Conservation (phyloP, 1,140 invertebrate species). For the Belonocnema kinseyi region DNA sequence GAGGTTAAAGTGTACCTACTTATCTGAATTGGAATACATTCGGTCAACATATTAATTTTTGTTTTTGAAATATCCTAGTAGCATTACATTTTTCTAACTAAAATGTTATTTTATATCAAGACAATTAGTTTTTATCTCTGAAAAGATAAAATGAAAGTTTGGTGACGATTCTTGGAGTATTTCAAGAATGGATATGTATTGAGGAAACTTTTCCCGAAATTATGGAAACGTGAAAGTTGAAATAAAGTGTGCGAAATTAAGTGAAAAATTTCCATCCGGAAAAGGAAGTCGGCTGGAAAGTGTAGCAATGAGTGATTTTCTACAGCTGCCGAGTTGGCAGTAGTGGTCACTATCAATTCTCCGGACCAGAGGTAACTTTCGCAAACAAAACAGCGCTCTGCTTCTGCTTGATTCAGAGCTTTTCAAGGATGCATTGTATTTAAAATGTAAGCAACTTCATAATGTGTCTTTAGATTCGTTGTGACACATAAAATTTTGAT, state of each 20-base stretch:
- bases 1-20: too few species aligned
- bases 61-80: too few species aligned
- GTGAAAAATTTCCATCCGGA: constrained; percentile 6
- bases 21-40: too few species aligned
- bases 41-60: too few species aligned
- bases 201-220: too few species aligned
- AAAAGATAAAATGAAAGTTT: too few species aligned
- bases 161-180: too few species aligned
- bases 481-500: too few species aligned
- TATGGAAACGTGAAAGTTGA: neutral
- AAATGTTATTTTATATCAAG: too few species aligned
- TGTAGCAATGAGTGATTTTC: constrained; percentile 5
- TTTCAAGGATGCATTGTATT: neutral
- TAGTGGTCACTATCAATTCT: constrained; percentile 21
- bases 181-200: too few species aligned
- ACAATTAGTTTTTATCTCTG: too few species aligned
- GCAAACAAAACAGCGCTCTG: constrained; percentile 2
- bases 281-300: constrained; percentile 7
- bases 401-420: constrained; percentile 15
- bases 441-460: constrained; percentile 5
- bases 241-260: neutral
- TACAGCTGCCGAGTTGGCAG: neutral
- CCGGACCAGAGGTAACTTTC: neutral
- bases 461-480: neutral
- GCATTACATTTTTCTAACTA: too few species aligned